phyloP scores from a whole-genome alignment of 2,888 invertebrate species.

The Tanypteryx hageni region DNA sequence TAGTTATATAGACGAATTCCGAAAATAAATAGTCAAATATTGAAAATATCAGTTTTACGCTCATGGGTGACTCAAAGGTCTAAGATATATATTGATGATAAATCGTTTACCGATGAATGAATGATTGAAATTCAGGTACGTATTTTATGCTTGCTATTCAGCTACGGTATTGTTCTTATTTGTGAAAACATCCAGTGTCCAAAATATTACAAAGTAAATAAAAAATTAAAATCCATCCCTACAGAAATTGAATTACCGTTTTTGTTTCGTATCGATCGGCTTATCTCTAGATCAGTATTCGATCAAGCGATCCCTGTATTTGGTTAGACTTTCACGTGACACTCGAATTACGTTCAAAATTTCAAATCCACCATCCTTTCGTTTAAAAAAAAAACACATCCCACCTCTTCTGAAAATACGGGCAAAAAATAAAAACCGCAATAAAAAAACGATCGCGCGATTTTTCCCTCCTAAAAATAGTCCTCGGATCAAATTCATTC shows the following conservation, averaged over 20 bases:
- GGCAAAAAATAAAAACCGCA: background rate
- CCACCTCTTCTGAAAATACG: background rate
- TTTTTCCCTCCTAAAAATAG: background rate
- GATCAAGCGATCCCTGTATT: background rate
- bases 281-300: conserved; percentile 2
- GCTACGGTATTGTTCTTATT: background rate
- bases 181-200: background rate
- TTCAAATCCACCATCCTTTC: background rate
- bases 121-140: background rate
- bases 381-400: background rate
- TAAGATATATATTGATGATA: too few relatives aligned
- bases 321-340: background rate
- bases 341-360: background rate
- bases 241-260: background rate
- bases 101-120: background rate
- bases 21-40: too few relatives aligned
- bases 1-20: too few relatives aligned
- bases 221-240: background rate
- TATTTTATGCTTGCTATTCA: background rate
- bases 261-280: background rate
- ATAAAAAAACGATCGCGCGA: background rate
- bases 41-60: background rate
- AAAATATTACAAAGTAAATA: background rate
- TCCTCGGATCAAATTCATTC: background rate
- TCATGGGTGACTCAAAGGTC: background rate